Evolutionary conservation across 2,113 vertebrate genomes (phyloP).

Genomic region (Meriones unguiculatus): DNA sequence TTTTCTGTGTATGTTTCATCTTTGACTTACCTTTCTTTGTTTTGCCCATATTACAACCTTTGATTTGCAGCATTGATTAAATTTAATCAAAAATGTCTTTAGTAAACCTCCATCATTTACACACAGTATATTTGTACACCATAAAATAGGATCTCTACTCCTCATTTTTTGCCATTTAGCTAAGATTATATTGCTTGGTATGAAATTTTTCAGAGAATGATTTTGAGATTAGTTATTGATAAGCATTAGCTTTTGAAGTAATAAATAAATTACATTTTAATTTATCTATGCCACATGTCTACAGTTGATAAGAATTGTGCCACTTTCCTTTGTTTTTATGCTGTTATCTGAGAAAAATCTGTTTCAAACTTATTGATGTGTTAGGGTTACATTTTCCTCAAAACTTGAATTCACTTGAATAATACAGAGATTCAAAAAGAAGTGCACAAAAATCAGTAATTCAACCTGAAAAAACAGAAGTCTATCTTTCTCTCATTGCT

Average conservation of each 20-base stretch:
- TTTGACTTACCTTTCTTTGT: background rate
- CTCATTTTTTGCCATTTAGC: background rate
- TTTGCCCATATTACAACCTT: background rate
- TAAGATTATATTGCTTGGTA: background rate
- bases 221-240: background rate
- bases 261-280: background rate
- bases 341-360: background rate
- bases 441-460: background rate
- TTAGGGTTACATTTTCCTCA: background rate
- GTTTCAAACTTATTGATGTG: constrained; percentile 2
- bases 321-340: background rate
- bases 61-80: background rate
- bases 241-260: constrained; percentile 2
- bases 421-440: background rate
- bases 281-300: background rate
- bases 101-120: background rate
- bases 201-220: background rate
- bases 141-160: background rate
- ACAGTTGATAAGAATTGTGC: background rate
- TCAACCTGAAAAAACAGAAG: background rate
- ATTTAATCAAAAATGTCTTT: background rate
- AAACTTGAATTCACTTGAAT: background rate
- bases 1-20: background rate
- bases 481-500: background rate
- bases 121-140: background rate